Evolutionary conservation across 2,888 invertebrate species (phyloP).

Genomic region (Philhelius pedissequus): DNA sequence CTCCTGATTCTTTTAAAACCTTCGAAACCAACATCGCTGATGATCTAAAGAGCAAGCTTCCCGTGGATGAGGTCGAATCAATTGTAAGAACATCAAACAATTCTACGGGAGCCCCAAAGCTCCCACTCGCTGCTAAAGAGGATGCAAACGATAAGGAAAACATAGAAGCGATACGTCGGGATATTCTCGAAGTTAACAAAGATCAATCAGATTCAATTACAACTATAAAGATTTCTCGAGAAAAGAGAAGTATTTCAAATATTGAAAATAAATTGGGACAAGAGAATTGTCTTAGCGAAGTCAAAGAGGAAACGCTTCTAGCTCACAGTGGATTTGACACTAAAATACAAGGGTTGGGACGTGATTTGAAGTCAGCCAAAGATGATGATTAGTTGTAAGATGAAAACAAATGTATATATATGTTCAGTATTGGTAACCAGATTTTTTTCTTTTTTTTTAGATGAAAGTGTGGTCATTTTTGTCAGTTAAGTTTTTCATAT

Average conservation of each 20-base stretch:
- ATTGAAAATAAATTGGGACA: constrained; percentile 39
- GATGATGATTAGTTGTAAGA: constrained; percentile 66
- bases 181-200: constrained; percentile 73
- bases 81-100: background rate
- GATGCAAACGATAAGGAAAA: constrained; percentile 69
- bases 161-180: constrained; percentile 75
- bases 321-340: constrained; percentile 61
- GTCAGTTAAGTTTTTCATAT: background rate
- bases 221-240: constrained; percentile 35
- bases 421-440: background rate
- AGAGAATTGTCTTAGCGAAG: constrained; percentile 73
- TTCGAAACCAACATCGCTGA: background rate
- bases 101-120: background rate
- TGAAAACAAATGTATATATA: background rate
- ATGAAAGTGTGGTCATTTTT: background rate
- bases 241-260: constrained; percentile 55
- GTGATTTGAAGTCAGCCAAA: constrained; percentile 76
- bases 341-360: constrained; percentile 74
- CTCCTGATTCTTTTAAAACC: background rate
- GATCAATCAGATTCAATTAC: constrained; percentile 32
- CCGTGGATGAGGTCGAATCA: constrained; percentile 32
- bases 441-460: background rate
- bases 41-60: constrained; percentile 27
- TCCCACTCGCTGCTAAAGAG: background rate
- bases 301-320: constrained; percentile 70